Conservation (phyloP, 2,113 vertebrate species). For the Pedetes capensis region DNA sequence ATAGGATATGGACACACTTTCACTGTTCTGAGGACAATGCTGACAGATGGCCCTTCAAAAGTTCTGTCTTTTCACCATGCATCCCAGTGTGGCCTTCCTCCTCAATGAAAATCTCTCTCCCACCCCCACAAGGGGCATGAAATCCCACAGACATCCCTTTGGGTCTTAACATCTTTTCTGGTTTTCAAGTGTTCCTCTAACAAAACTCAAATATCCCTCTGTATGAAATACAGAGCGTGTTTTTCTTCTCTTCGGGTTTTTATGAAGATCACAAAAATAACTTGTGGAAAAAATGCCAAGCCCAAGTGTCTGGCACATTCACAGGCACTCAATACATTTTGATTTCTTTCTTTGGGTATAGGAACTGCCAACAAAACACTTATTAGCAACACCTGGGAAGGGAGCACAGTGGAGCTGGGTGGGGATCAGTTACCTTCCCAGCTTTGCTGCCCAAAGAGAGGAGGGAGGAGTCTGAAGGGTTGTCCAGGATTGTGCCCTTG, state of each 20-base stretch:
- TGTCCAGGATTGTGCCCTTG: neutral
- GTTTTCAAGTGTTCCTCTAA: neutral
- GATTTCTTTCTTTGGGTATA: slow-evolving; percentile 66
- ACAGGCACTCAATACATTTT: slow-evolving; percentile 52
- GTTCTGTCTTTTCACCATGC: neutral
- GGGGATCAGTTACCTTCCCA: neutral
- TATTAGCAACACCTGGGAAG: slow-evolving; percentile 44
- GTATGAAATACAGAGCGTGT: neutral
- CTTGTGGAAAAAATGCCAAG: slow-evolving; percentile 64
- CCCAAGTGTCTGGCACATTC: slow-evolving; percentile 63
- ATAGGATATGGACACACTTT: neutral
- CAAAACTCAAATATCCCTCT: slow-evolving; percentile 24
- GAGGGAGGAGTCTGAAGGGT: neutral
- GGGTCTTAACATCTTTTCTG: neutral
- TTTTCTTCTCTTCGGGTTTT: slow-evolving; percentile 48
- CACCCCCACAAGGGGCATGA: neutral
- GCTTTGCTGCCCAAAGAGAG: neutral
- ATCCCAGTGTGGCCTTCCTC: neutral
- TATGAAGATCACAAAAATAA: slow-evolving; percentile 55
- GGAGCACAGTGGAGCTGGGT: neutral
- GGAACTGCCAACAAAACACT: neutral
- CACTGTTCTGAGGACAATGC: neutral
- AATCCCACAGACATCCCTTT: slow-evolving; percentile 1
- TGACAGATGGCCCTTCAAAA: neutral
- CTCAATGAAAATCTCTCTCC: neutral